A percentile compares a stretch with the other conserved stretches of the same genome.
Conservation (phyloP, 2,888 invertebrate genomes). For the Cantharis rustica region DNA sequence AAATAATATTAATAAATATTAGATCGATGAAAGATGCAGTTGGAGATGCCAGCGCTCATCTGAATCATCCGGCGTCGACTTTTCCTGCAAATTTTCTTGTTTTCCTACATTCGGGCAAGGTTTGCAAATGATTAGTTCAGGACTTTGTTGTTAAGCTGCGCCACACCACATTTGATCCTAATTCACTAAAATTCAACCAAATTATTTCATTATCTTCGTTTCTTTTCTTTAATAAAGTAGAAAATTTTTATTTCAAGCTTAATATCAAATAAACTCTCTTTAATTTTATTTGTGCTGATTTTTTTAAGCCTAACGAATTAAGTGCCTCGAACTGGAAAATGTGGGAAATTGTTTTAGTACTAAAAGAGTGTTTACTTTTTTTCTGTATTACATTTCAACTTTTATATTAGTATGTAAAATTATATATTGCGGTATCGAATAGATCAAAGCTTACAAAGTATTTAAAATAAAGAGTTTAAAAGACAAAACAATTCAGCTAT, state of each 20-base stretch:
- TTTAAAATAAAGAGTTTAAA: no score
- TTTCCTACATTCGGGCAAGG: neutral
- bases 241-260: constrained; percentile 39
- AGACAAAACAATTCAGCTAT: no score
- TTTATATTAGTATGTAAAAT: no score
- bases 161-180: neutral
- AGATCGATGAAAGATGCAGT: constrained; percentile 25
- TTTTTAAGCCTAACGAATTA: constrained; percentile 34
- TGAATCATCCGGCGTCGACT: neutral
- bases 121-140: neutral
- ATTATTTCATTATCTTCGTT: constrained; percentile 52
- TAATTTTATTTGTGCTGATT: constrained; percentile 41
- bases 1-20: constrained; percentile 7
- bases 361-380: neutral
- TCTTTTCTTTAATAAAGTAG: constrained; percentile 49
- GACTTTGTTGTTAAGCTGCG: neutral
- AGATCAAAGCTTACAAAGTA: no score
- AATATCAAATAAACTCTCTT: neutral
- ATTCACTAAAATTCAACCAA: constrained; percentile 30
- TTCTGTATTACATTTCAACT: neutral
- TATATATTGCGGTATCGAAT: no score
- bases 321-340: neutral
- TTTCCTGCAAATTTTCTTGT: neutral
- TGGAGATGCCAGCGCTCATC: constrained; percentile 24
- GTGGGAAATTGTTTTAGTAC: neutral